phyloP scores from a whole-genome alignment of 2,113 vertebrate species.

The Panthera uncia region DNA sequence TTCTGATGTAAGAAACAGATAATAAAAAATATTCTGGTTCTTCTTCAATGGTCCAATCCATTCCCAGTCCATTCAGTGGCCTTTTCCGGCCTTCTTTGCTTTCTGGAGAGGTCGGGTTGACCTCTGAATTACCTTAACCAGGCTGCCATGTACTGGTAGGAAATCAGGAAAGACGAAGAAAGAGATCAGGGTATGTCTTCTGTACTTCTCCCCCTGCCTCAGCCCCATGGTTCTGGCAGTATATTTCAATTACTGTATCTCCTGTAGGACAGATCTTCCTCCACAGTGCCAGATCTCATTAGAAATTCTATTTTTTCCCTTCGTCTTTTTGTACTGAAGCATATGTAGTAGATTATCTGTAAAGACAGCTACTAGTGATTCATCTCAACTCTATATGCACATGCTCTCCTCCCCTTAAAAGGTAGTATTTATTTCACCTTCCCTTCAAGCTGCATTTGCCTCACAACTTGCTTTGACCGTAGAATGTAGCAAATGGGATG shows the following conservation, averaged over 20 bases:
- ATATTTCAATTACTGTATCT: not conserved
- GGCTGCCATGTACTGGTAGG: not conserved
- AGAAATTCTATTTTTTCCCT: not conserved
- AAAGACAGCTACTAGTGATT: not conserved
- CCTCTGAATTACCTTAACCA: not conserved
- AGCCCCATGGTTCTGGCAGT: not conserved
- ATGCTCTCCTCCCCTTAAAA: not conserved
- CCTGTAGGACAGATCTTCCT: not conserved
- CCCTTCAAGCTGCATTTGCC: not conserved
- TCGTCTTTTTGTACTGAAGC: not conserved
- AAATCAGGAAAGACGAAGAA: not conserved
- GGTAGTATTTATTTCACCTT: not conserved
- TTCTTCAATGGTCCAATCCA: not conserved
- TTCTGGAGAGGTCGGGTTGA: not conserved
- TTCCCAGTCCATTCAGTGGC: not conserved
- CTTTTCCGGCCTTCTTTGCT: not conserved
- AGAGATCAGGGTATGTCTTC: not conserved
- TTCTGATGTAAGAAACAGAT: not conserved
- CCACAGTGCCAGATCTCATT: not conserved
- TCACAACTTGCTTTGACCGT: not conserved
- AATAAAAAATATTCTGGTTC: not conserved
- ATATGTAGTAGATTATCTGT: not conserved
- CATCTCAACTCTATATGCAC: not conserved
- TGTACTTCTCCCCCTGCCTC: not conserved
- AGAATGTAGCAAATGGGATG: not conserved